Base-by-base conservation (phyloP, 2,888 invertebrate species). In the Thereva nobilitata region DNA sequence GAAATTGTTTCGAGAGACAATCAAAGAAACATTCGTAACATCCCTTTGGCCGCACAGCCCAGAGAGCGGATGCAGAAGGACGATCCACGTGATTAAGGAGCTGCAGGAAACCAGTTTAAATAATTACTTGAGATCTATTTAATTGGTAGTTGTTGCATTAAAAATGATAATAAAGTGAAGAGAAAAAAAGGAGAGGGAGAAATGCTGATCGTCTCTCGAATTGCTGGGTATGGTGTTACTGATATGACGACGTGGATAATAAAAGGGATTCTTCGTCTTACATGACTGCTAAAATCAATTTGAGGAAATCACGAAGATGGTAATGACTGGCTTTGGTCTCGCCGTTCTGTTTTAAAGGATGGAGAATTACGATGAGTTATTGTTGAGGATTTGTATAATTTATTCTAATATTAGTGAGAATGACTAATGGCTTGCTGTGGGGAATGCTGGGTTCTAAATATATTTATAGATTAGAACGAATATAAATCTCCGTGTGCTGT, bases 41-140 rank as follows among this genome's bases (percentile, higher is more conserved):
- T 9, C 10, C 47, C 6, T 41, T 7, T 47, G 9, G 47, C n/a
- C n/a, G 47, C 12, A 9, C 41, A n/a, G 42, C 42, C 42, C 3
- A n/a, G 42, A 7, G 8, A 4, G 42, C 42, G 42, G n/a, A n/a
- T 9, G 8, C 8, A 42, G 7, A 42, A 42, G n/a, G n/a, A 47
- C 9, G 12, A 47, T 10, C n/a, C n/a, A 10, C n/a, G 3, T 12
- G 50, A 42, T 42, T 42, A 42, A 42, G 9, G 42, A 42, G 23
- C 23, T 23, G 23, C 23, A 23, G 23, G 52, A 59, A 66, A 66
- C 66, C 59, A 57, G 66, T 66, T 66, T 10, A 41, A 56, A 66
- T 66, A 66, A 66, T 66, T 66, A 53, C 59, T 41, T 45, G 42
- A 66, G 53, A 66, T 66, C 66, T 52, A 59, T 66, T 66, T 52